Evolutionary conservation across 2,888 invertebrate genomes (phyloP), one percentile per base, ranked within the genome.

Genomic region (Dryomyza anilis): DNA sequence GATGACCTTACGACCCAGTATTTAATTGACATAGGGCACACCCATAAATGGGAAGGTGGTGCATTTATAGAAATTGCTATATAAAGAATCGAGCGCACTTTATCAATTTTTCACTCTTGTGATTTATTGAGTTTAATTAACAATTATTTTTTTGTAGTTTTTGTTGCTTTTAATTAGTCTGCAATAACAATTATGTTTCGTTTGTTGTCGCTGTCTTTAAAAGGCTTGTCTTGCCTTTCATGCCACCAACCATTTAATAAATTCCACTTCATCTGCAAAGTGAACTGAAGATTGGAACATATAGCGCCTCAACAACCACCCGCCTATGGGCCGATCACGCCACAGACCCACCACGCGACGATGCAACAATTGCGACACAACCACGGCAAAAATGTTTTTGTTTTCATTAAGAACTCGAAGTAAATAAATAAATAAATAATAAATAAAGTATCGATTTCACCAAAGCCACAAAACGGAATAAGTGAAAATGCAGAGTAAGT

Each of bases 31-130:
- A 39, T 52, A 52, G 43, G 25, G 27, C 50, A 52, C 39, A 29
- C 39, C 43, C 59, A 29, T n/a, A 12, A 50, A 50, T 50, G 14
- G 50, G 19, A 53, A 29, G 39, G 66, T 66, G 62, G 66, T 67
- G 58, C 14, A 48, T 33, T n/a, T 33, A 46, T 48, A 60, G 48
- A 48, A 60, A 48, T 48, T 60, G 23, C 27, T 30, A 46, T 7
- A 57, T n/a, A 39, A 57, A 39, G 19, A 16, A 29, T 8, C 30
- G 53, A n/a, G 19, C 19, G 21, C 10, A 39, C 16, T 23, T 39
- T 12, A 36, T 21, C 55, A 25, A 8, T 25, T 25, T 14, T 25
- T 25, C 19, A 3, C 19, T 36, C 21, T 21, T 27, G 29, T 19
- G 53, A 61, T 43, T 53, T 53, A 53, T 53, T 43, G 29, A 53